phyloP scores from a whole-genome alignment of 2,797 vertebrate species.

The Anabacerthia variegaticeps region DNA sequence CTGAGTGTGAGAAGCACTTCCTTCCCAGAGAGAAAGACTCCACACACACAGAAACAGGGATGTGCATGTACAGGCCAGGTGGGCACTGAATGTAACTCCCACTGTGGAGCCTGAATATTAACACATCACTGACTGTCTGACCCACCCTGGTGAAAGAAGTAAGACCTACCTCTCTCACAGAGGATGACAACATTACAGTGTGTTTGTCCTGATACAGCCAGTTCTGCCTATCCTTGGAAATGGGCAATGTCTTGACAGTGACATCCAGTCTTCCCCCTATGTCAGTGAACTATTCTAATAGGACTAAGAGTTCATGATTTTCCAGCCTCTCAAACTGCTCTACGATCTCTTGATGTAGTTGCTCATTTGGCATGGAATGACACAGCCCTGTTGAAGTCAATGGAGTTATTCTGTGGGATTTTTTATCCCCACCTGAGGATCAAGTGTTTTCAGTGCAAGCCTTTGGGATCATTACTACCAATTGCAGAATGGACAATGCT shows the following conservation, averaged over 20 bases:
- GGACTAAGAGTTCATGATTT: background rate
- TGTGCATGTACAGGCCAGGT: rapidly evolving
- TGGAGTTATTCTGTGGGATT: background rate
- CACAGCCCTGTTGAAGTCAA: background rate
- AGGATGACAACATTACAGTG: rapidly evolving
- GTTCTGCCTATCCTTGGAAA: background rate
- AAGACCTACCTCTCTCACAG: rapidly evolving
- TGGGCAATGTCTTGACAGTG: background rate
- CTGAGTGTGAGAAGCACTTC: background rate
- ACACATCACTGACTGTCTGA: too few species aligned
- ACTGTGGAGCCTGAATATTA: background rate
- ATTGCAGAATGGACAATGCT: background rate
- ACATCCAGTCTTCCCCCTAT: background rate
- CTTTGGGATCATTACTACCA: background rate
- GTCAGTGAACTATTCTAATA: background rate
- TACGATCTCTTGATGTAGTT: background rate
- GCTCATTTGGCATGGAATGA: background rate
- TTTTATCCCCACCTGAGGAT: background rate
- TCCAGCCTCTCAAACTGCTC: background rate
- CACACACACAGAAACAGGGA: background rate
- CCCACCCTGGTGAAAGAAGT: background rate
- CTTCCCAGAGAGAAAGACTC: background rate
- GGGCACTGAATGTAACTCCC: too few species aligned
- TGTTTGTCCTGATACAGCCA: background rate
- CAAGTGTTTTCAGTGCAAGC: background rate